Base-by-base conservation (phyloP, 1,140 invertebrate genomes). In the Apis cerana region DNA sequence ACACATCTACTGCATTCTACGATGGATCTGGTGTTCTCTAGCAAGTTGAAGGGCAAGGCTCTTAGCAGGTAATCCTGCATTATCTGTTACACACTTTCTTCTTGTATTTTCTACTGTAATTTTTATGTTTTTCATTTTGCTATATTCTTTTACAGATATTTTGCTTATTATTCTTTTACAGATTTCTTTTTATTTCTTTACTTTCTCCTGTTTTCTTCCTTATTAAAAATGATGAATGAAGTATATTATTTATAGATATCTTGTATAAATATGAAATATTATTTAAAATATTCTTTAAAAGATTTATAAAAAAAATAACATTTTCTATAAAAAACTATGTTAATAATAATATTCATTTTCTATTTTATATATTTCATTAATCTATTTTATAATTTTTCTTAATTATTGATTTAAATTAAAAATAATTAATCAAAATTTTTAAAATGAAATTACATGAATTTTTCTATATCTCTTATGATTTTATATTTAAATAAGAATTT, bases 11-110 rank as follows among this genome's bases (percentile, higher is more conserved):
- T 90, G 85, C 91, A 92, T 91, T 92, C 93, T 91, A 91, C 92
- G 92, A 82, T 90, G 93, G 93, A 94, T 93, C 94, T 94, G 95
- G 95, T 95, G 94, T 88, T 94, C 91, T 95, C 94, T 96, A 97
- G 97, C 96, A 97, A 97, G 96, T 96, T 97, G 92, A 96, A 96
- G 94, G 96, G 96, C 95, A 96, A 96, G 95, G 96, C 95, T 94
- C 94, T 97, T 94, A 96, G 95, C 96, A 97, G 96, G 96, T 97
- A 95, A 96, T 96, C 95, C 94, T 88, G 90, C 92, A 90, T 91
- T 89, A 90, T 92, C 92, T 88, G 85, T 82, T 89, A 91, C 81
- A 84, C 61, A 70, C 68, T 83, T 61, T 56, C 64, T 80, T 84
- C 75, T 27, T 72, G 43, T 75, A 58, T 64, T 76, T 87, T 89